Base-by-base conservation (phyloP, 1,140 invertebrate species). In the Lepidurus couesii region DNA sequence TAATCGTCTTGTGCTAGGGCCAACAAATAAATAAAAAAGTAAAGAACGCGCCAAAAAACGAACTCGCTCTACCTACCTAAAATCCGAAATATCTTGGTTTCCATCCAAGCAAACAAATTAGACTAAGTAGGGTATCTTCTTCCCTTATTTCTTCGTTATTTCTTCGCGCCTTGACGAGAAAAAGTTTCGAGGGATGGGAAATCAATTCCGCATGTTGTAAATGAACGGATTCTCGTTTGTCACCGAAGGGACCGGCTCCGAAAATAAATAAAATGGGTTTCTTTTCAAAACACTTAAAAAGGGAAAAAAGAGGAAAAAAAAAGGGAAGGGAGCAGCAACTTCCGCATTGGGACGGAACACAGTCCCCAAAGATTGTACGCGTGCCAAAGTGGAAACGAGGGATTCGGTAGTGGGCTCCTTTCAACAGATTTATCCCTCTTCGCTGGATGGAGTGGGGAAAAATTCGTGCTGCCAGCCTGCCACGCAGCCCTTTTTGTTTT, bases 61-160 rank as follows among this genome's bases (percentile, higher is more conserved):
- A 65, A 65, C 13, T 21, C 47, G 13, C 21, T 53, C 21, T 24
- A 24, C 24, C 24, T 24, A 0, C 53, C 53, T 21, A 21, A 65
- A 7, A 21, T n/a, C n/a, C 53, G 0, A 13, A 13, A n/a, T 21
- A n/a, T 65, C 16, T 65, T 65, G 53, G 53, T 65, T 65, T 65
- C 53, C 53, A 65, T 16, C 53, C 53, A 65, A 65, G 53, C 53
- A 65, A 65, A 21, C 53, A 65, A 65, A 65, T 65, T 65, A 65
- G 53, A n/a, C 53, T 21, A 16, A 65, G 16, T 65, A n/a, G 16
- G 53, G 21, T 21, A 65, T 65, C 53, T 65, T 65, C 53, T n/a
- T 11, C 53, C 21, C 21, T 65, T 16, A 13, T 4, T 7, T 21
- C 13, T 65, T 65, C 53, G 9, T 21, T 11, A 10, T 16, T 16